Evolutionary conservation across 2,113 vertebrate species (phyloP).

Genomic region (Anthoscopus minutus): DNA sequence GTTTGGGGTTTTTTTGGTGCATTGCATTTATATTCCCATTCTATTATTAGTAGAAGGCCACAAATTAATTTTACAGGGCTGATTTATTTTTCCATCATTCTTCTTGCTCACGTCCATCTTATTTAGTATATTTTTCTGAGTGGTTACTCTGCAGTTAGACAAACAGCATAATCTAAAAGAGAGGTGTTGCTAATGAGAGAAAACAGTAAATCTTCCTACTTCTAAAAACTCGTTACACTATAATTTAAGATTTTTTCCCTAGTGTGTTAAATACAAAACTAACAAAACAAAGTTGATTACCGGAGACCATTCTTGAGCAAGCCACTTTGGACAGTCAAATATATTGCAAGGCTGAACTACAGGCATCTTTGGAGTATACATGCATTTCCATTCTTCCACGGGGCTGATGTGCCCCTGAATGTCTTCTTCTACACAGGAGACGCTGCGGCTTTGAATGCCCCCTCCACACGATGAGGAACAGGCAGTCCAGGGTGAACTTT

Average conservation of each 20-base stretch:
- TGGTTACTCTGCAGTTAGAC: background rate
- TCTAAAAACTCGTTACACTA: background rate
- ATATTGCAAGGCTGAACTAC: constrained; percentile 91
- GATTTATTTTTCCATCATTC: background rate
- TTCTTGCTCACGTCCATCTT: background rate
- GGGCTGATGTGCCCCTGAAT: constrained; percentile 87
- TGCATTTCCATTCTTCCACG: constrained; percentile 97
- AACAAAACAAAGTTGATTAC: constrained; percentile 68
- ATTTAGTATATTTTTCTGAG: background rate
- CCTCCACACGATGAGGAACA: constrained; percentile 95
- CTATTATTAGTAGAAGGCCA: background rate
- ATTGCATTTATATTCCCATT: background rate
- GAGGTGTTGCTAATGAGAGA: background rate
- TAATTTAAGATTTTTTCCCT: background rate
- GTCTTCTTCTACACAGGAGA: constrained; percentile 96
- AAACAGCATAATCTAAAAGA: background rate
- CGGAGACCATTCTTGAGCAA: constrained; percentile 96
- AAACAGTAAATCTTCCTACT: background rate
- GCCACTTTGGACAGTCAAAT: constrained; percentile 94
- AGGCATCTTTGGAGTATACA: constrained; percentile 88
- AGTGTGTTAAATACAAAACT: background rate
- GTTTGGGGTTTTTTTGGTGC: background rate
- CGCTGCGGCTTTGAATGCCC: constrained; percentile 89
- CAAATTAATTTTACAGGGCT: background rate
- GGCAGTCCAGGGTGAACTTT: constrained; percentile 94